phyloP scores from a whole-genome alignment of 2,888 invertebrate species.

The Sisyra terminalis region DNA sequence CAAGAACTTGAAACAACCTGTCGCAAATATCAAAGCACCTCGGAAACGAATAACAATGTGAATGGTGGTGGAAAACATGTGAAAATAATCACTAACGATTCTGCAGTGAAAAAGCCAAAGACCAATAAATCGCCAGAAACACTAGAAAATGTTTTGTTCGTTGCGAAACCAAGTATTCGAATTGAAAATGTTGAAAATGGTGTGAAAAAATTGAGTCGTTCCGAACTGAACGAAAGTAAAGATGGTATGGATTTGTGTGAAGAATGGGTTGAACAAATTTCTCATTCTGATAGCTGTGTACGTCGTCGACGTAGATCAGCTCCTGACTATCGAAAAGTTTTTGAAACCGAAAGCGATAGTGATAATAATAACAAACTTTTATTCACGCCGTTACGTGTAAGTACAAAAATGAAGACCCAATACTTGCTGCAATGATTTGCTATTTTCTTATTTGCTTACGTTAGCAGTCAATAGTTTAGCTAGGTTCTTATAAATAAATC shows the following conservation, averaged over 20 bases:
- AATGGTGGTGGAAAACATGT: background rate
- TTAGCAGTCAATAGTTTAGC: too few species aligned
- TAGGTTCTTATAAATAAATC: too few species aligned
- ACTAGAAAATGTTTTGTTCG: background rate
- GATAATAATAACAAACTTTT: background rate
- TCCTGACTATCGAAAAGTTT: background rate
- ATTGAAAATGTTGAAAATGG: background rate
- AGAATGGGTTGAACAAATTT: conserved; percentile 13
- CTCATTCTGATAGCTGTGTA: conserved; percentile 6
- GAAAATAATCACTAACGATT: background rate
- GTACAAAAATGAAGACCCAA: too few species aligned
- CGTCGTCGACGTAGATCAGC: background rate
- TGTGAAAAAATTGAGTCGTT: background rate
- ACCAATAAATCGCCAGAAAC: background rate
- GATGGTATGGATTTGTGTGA: conserved; percentile 11
- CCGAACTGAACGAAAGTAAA: background rate
- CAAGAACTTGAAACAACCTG: background rate
- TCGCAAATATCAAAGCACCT: conserved; percentile 6
- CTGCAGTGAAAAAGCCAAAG: background rate
- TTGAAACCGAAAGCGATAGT: background rate
- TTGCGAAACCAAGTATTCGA: background rate
- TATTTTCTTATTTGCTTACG: too few species aligned
- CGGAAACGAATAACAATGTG: conserved; percentile 9
- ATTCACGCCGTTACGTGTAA: too few species aligned
- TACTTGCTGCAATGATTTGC: too few species aligned